Base-by-base conservation (phyloP, 2,888 invertebrate species). In the Erebia ligea region DNA sequence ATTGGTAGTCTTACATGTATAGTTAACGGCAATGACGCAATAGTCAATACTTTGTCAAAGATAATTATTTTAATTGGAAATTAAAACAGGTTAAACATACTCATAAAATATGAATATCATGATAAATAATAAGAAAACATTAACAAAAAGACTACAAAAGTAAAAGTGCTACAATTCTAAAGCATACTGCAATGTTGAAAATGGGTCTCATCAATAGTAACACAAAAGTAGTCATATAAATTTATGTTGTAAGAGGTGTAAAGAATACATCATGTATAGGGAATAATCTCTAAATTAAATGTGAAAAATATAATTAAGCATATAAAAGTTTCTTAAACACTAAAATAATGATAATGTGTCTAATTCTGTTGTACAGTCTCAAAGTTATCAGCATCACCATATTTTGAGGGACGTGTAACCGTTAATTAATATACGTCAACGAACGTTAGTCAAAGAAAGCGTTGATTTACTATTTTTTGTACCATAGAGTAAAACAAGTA, bases 101-200 rank as follows among this genome's bases (percentile, higher is more conserved):
- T 11, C 10, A 42, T 11, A 42, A 15, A 52, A 52, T 52, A 52
- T 52, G n/a, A 52, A n/a, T 52, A 52, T 5, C n/a, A 17, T 2
- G n/a, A 17, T 52, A 19, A 52, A 52, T 8, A 52, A 17, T 52
- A 17, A 52, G 17, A 17, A 9, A 10, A 19, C 9, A 54, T 10
- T 10, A 10, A 54, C 15, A 50, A 50, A 54, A 54, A 19, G 0
- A 19, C 15, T 54, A 54, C 9, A 54, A 17, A 54, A 17, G 17
- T 17, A 54, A 19, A 54, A 54, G 3, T 54, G 54, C 54, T 19
- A 3, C 13, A 4, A 17, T 40, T 40, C 8, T n/a, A 58, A 9
- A 40, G 9, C 5, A 61, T 11, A 45, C 19, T 61, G 61, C 6
- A 45, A 61, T 45, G 45, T 61, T 61, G 61, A 61, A 45, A 61